Base-by-base conservation (phyloP, 2,888 invertebrate species). In the Myopa tessellatipennis region DNA sequence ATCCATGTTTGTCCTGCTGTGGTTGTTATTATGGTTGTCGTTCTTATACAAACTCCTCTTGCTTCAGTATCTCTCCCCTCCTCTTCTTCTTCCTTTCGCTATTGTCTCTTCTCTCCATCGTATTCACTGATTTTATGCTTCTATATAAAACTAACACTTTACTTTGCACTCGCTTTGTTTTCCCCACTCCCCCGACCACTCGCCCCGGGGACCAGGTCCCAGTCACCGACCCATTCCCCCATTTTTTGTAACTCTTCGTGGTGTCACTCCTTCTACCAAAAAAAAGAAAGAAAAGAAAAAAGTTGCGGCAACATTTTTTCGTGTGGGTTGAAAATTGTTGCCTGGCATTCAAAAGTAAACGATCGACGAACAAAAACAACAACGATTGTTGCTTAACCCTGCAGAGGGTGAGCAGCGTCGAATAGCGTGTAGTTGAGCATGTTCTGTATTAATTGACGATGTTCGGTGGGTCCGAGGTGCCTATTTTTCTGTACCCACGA, bases 1-100 rank as follows among this genome's bases (percentile, higher is more conserved):
- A 26, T 26, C 1, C 26, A n/a, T 34, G 45, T 55, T 12, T 40
- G 38, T 14, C 38, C 60, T 5, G n/a, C 38, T 65, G 63, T 67
- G 10, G 50, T 58, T 67, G 12, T 65, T 72, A 58, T 58, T 60
- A 50, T 67, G 67, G 26, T 72, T 76, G 52, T 36, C 60, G 63
- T 69, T 69, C 18, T 50, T 76, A 18, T 26, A 69, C 68, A 34
- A 26, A 26, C 26, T 26, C 26, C 2, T 1, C 26, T 26, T 26
- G 26, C 26, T 26, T 26, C 26, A 26, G 26, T 26, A 26, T 26
- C 26, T 26, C 26, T 7, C 18, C 50, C 18, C 36, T 67, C 68
- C 38, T 10, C 5, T 55, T 16, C 55, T 55, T 55, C 5, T 55
- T 55, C 10, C 1, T 55, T 6, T 55, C 16, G 55, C 55, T 55